phyloP scores from a whole-genome alignment of 2,113 vertebrate species.

The Lethenteron reissneri region DNA sequence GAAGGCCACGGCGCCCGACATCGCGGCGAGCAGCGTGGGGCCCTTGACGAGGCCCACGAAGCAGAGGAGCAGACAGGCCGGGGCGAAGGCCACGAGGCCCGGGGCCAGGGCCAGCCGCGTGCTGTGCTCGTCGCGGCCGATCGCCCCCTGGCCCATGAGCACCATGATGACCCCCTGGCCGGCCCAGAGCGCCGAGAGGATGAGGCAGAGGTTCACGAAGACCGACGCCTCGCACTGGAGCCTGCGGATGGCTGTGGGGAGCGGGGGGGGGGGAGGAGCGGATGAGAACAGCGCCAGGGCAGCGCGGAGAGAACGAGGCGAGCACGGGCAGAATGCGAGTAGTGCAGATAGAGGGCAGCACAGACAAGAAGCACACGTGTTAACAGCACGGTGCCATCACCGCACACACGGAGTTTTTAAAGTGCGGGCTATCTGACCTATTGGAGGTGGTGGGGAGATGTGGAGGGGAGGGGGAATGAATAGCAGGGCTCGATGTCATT shows the following conservation, averaged over 20 bases:
- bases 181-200: conserved; percentile 38
- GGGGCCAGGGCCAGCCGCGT: conserved; percentile 29
- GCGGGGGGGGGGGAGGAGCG: no score
- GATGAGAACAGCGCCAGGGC: no score
- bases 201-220: conserved; percentile 34
- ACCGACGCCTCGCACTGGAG: conserved; percentile 21
- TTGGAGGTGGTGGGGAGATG: no score
- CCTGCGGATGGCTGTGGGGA: conserved; percentile 28
- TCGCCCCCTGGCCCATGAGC: conserved; percentile 25
- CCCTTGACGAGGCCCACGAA: conserved; percentile 22
- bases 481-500: no score
- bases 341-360: background rate
- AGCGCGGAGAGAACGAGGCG: no score
- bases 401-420: background rate
- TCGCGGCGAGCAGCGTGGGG: conserved; percentile 22
- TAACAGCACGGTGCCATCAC: background rate
- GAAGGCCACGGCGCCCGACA: conserved; percentile 27
- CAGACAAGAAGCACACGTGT: background rate
- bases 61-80: conserved; percentile 33
- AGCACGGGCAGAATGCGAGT: no score
- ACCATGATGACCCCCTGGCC: conserved; percentile 35
- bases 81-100: conserved; percentile 29
- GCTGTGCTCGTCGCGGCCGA: conserved; percentile 11
- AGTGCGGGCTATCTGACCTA: background rate
- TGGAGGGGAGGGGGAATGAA: no score